phyloP scores from a whole-genome alignment of 2,113 vertebrate genomes.

The Danio rerio region GRCz12tu NC_133199.1:38553001-38553500 shows the following conservation, averaged over 20 bases:
- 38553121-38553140: constrained; percentile 13
- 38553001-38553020: not conserved
- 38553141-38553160: constrained; percentile 25
- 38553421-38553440: not conserved
- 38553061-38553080: constrained; percentile 19
- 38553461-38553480: too few relatives aligned
- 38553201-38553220: constrained; percentile 6
- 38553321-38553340: not conserved
- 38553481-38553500: too few relatives aligned
- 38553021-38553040: not conserved
- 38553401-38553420: not conserved
- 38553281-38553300: not conserved
- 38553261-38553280: too few relatives aligned
- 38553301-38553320: not conserved
- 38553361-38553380: not conserved
- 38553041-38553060: constrained; percentile 2
- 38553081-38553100: constrained; percentile 9
- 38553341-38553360: not conserved
- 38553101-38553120: not conserved
- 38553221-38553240: constrained; percentile 41
- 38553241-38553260: constrained; percentile 3
- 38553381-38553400: not conserved
- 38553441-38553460: not conserved
- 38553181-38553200: constrained; percentile 21
- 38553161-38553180: constrained; percentile 26